A percentile compares a stretch with the other conserved stretches of the same genome.
phyloP scores from a whole-genome alignment of 1,140 invertebrate species.

The Sipha flava region DNA sequence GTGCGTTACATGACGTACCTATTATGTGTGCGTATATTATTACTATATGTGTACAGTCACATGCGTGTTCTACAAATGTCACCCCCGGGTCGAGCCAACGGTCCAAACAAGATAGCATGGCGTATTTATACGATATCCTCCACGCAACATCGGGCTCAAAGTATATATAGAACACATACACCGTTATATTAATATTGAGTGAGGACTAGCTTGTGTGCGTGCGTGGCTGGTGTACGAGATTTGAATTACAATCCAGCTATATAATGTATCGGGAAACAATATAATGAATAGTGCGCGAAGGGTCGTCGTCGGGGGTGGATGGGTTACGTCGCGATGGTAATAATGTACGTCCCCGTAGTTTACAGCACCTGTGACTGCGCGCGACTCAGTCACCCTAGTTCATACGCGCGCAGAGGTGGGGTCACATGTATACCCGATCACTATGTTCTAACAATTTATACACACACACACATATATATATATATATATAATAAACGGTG shows the following conservation, averaged over 20 bases:
- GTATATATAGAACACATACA: too few species aligned
- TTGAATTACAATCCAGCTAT: conserved; percentile 27
- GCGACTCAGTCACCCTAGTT: background rate
- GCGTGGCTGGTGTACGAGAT: background rate
- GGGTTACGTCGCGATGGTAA: background rate
- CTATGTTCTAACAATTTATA: background rate
- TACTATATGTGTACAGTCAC: background rate
- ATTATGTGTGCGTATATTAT: background rate
- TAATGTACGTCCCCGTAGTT: background rate
- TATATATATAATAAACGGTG: too few species aligned
- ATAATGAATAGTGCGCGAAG: background rate
- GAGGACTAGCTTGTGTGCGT: background rate
- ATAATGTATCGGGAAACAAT: background rate
- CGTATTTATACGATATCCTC: background rate
- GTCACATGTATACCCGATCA: background rate
- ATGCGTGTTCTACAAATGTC: background rate
- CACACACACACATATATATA: too few species aligned
- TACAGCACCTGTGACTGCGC: conserved; percentile 26
- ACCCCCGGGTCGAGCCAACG: background rate
- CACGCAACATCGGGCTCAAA: too few species aligned
- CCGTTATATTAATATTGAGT: too few species aligned
- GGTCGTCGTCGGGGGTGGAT: background rate
- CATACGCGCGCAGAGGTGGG: background rate
- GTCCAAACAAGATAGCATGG: background rate
- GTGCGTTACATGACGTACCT: background rate